Evolutionary conservation across 30 jellyfish, hydroid and myxozoan genomes (phyloP), one percentile per base, ranked within the genome.

Genomic region (Phacellophora camtschatica): DNA sequence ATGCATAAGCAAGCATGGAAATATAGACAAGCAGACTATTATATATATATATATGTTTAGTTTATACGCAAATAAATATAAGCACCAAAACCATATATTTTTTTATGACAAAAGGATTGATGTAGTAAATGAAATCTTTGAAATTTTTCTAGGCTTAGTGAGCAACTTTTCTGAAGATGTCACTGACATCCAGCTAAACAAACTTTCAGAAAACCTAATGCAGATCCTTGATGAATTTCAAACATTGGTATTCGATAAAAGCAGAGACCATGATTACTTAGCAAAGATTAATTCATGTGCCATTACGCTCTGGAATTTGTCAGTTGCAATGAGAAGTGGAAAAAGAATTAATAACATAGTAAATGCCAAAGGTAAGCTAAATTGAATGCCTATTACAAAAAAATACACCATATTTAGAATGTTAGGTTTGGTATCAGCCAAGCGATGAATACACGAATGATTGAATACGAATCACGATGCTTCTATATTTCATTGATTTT

Each of bases 321-420:
- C 81, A 3, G 92, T 89, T 23, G 91, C 97, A 65, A 73, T 70
- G 65, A 81, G 75, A 55, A 71, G 66, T 62, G 95, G 91, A 48
- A 82, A 74, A 62, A 58, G 50, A 41, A 36, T 75, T 3, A 89
- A 72, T 81, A 73, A 25, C 25, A 1, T 43, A 5, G 77, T 74
- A 16, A 81, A 78, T 75, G 97, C 95, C 1, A 73, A 75, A 82
- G 97, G 97, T 89, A 42, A 2, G 69, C 31, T 0, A n/a, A 7
- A 20, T 36, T 56, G 37, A 43, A 56, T 56, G 23, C 18, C 30
- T 49, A 4, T 16, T 7, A 7, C 64, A 12, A 4, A 13, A 5
- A 5, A 16, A 16, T 49, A 16, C 18, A 30, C 7, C 16, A 27
- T 30, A 5, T 7, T 30, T 16, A 49, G 64, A 5, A 8, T 49